These are phyloP conservation scores for Stratiomys singularior DNA, from an alignment of 2,888 invertebrate species.

Conservation along the genomic window DNA sequence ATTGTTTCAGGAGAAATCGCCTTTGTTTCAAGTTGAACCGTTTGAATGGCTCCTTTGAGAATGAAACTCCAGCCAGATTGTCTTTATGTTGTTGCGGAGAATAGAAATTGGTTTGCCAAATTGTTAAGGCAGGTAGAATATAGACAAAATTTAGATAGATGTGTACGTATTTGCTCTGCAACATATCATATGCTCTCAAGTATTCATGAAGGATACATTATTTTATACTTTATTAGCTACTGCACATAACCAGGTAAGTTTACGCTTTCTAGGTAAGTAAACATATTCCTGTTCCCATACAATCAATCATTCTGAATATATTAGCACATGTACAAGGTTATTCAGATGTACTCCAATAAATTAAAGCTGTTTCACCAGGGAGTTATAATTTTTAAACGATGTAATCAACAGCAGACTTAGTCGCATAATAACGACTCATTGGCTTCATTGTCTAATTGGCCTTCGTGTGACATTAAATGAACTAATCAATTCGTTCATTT, in stretches of 20 bases:
- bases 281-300: not conserved
- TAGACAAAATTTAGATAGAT: no score
- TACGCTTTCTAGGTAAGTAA: not conserved
- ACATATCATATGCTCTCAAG: no score
- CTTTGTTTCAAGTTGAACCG: not conserved
- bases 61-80: not conserved
- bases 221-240: not conserved
- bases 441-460: no score
- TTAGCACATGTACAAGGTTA: not conserved
- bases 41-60: conserved; percentile 4
- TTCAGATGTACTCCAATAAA: not conserved
- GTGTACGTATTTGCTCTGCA: no score
- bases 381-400: no score
- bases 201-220: no score
- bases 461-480: no score
- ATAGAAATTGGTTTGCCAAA: not conserved
- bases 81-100: not conserved
- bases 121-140: not conserved
- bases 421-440: no score
- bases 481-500: no score
- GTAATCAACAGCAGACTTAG: no score
- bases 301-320: conserved; percentile 18
- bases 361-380: not conserved
- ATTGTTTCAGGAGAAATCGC: not conserved
- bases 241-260: not conserved